phyloP scores from a whole-genome alignment of 2,113 vertebrate genomes.

The Sclerurus mexicanus region DNA sequence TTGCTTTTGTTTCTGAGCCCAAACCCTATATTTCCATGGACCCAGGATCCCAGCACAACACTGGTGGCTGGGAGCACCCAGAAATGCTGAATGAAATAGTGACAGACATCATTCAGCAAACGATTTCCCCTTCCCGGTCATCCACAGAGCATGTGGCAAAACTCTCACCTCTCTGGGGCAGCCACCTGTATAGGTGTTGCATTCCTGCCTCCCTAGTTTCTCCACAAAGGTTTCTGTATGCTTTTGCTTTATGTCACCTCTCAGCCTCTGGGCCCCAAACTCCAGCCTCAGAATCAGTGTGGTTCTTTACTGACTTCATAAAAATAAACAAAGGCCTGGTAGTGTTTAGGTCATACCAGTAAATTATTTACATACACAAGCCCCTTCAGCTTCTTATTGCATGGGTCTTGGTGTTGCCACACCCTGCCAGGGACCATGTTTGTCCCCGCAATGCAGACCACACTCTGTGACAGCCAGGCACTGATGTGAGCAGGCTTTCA shows the following conservation, averaged over 20 bases:
- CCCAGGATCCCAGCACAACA: background rate
- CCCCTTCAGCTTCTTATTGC: background rate
- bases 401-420: background rate
- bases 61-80: background rate
- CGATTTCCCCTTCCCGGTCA: accelerated
- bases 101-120: background rate
- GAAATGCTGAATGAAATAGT: background rate
- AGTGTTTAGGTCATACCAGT: background rate
- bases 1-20: background rate
- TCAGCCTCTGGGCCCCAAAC: background rate
- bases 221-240: background rate
- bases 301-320: constrained; percentile 10
- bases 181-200: background rate
- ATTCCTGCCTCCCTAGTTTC: background rate
- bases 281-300: background rate
- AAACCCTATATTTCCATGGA: background rate
- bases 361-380: constrained; percentile 14
- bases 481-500: background rate
- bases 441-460: accelerated
- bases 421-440: background rate
- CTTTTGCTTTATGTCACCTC: background rate
- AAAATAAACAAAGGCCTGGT: constrained; percentile 22
- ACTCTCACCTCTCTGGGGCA: background rate
- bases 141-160: background rate
- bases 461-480: accelerated